Evolutionary conservation across 2,797 vertebrate genomes (phyloP).

Genomic region (Mycteria americana): DNA sequence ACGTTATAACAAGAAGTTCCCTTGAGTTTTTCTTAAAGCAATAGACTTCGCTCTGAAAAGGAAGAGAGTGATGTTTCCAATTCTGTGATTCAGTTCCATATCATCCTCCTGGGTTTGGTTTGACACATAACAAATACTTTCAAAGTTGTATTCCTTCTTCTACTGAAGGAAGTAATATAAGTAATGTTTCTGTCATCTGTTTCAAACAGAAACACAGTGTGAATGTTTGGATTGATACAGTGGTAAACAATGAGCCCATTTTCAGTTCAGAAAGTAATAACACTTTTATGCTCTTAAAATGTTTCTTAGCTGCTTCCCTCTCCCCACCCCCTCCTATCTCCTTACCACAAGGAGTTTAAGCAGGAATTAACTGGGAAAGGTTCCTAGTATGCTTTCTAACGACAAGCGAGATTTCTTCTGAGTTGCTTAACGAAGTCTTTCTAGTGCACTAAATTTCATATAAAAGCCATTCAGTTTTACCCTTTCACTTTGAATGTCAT

Average conservation of each 20-base stretch:
- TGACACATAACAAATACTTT: not conserved
- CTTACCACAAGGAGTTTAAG: not conserved
- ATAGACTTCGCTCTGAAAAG: not conserved
- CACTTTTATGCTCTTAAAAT: not conserved
- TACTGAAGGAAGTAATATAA: not conserved
- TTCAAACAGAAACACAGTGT: not conserved
- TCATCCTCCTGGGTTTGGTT: not conserved
- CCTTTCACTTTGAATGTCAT: conserved; percentile 8
- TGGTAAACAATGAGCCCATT: not conserved
- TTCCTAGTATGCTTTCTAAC: not conserved
- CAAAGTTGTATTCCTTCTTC: not conserved
- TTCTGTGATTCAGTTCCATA: not conserved
- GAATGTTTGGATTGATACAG: not conserved
- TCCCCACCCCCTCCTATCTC: not conserved
- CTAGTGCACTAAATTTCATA: not conserved
- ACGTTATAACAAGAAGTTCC: not conserved
- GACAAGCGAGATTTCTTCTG: not conserved
- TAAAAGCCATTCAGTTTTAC: not conserved
- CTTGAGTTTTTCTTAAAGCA: not conserved
- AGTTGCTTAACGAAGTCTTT: not conserved
- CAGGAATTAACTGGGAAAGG: not conserved
- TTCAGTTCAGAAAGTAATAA: not conserved
- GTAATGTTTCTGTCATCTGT: not conserved
- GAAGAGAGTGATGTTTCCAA: not conserved
- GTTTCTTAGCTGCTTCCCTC: not conserved